These are phyloP conservation scores for Ernsta delagoae DNA, from an alignment of 2,888 invertebrate genomes.

Conservation along the genomic window DNA sequence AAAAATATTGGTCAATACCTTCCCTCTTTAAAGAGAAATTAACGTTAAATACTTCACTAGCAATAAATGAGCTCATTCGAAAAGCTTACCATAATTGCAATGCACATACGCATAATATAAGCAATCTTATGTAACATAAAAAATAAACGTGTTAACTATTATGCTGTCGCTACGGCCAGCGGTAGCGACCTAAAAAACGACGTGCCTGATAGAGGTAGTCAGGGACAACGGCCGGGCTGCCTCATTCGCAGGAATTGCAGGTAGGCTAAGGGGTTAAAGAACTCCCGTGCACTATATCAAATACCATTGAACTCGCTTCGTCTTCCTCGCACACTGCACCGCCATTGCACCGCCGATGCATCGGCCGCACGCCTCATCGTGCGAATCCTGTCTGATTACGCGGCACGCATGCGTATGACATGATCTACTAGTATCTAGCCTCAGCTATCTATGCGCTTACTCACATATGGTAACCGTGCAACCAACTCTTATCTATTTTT, in stretches of 20 bases:
- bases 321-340: constrained; percentile 74
- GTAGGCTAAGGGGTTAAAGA: constrained; percentile 86
- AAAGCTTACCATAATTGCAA: constrained; percentile 4
- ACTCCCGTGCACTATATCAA: constrained; percentile 84
- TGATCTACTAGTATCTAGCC: constrained; percentile 68
- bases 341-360: constrained; percentile 57
- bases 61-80: not conserved
- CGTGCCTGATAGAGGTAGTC: constrained; percentile 76
- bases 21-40: too few species aligned
- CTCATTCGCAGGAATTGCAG: constrained; percentile 83
- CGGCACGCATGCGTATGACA: constrained; percentile 79
- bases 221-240: constrained; percentile 83
- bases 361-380: constrained; percentile 71
- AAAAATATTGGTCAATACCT: too few species aligned
- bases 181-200: constrained; percentile 81
- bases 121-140: constrained; percentile 2
- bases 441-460: constrained; percentile 44
- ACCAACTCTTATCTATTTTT: constrained; percentile 10
- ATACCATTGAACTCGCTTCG: constrained; percentile 82
- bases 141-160: constrained; percentile 25
- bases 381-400: constrained; percentile 82
- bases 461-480: constrained; percentile 26
- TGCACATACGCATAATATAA: not conserved
- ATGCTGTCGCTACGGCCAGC: constrained; percentile 65
- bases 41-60: not conserved